Conservation (phyloP, 1,140 invertebrate genomes). For the Heterodera carotae region DNA sequence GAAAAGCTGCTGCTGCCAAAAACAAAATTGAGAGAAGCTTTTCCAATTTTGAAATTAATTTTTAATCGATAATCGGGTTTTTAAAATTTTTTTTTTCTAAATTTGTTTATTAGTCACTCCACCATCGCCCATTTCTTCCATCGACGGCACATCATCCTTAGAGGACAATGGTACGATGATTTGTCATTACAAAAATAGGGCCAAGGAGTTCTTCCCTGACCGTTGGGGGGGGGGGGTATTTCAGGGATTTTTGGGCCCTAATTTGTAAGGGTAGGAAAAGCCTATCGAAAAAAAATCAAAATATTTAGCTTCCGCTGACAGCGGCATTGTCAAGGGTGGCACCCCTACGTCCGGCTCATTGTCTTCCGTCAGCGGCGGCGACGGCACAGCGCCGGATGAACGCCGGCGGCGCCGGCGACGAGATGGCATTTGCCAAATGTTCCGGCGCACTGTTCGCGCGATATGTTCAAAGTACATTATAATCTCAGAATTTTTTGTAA, state of each 20-base stretch:
- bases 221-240: too few relatives aligned
- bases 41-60: too few relatives aligned
- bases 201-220: too few relatives aligned
- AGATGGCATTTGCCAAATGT: constrained; percentile 6
- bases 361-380: neutral
- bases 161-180: neutral
- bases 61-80: too few relatives aligned
- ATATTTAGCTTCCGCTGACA: neutral
- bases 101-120: neutral
- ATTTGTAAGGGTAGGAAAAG: too few relatives aligned
- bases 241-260: too few relatives aligned
- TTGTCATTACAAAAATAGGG: neutral
- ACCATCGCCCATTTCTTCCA: neutral
- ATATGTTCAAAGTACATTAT: neutral
- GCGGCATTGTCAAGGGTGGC: constrained; percentile 11
- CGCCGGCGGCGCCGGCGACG: neutral
- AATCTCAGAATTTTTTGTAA: neutral
- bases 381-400: neutral
- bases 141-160: neutral
- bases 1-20: too few relatives aligned
- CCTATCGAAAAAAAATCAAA: neutral
- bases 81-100: too few relatives aligned
- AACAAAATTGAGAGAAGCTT: too few relatives aligned
- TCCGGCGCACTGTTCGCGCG: neutral
- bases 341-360: neutral